Conservation (phyloP, 2,888 invertebrate species). For the Girardia tigrina region DNA sequence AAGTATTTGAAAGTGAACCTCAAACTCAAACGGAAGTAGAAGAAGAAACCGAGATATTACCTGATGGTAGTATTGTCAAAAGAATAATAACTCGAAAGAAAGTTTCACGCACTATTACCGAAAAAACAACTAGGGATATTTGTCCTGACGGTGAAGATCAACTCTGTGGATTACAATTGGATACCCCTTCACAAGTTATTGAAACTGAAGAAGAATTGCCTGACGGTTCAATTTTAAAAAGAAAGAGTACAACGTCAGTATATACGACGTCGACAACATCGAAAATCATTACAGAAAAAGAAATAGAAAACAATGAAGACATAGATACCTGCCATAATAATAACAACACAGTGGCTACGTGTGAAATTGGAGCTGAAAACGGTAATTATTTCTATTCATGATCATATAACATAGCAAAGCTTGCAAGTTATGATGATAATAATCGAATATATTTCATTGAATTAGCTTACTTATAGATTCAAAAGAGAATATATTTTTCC, state of each 20-base stretch:
- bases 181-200: neutral
- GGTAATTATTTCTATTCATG: neutral
- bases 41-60: constrained; percentile 32
- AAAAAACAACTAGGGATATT: constrained; percentile 12
- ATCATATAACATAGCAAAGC: too few relatives aligned
- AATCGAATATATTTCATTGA: too few relatives aligned
- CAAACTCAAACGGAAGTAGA: constrained; percentile 34
- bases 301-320: neutral
- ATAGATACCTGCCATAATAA: too few relatives aligned
- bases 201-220: constrained; percentile 30
- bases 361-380: neutral
- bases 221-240: constrained; percentile 30
- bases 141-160: constrained; percentile 14
- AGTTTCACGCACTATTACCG: constrained; percentile 31
- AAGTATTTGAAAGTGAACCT: constrained; percentile 32
- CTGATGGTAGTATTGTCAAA: constrained; percentile 32
- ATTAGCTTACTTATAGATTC: too few relatives aligned
- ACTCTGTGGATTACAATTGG: neutral
- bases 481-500: too few relatives aligned
- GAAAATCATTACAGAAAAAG: neutral
- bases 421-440: too few relatives aligned
- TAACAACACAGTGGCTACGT: too few relatives aligned
- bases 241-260: neutral
- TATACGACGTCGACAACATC: neutral
- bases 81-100: neutral